Base-by-base conservation (phyloP, 2,113 vertebrate genomes). In the Leptocoma aspasia region DNA sequence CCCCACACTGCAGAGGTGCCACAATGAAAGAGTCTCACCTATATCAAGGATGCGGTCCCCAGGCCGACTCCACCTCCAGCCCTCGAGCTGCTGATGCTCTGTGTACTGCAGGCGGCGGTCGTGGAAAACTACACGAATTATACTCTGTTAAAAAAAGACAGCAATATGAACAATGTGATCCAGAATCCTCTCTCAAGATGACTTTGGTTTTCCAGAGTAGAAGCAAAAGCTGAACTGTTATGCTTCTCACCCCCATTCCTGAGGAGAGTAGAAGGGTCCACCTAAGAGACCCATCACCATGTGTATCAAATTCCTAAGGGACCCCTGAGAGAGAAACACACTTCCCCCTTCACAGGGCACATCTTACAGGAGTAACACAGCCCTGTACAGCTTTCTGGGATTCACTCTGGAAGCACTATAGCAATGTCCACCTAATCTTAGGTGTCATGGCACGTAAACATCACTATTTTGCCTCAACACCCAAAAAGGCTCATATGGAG, bases 41-140 rank as follows among this genome's bases (percentile, higher is more conserved):
- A 99, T 97, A 82, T 99, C 99, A 56, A 99, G 97, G 94, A 99
- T 99, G 17, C 99, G 98, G 92, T 99, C 99, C 64, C 99, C 99
- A 1, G 99, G 99, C n/a, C 99, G 95, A 95, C 98, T 99, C 99
- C 99, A 99, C 82, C 98, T 98, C 99, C 99, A 99, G 68, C 99
- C 98, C 93, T 99, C 99, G 16, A 99, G 97, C 98, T 99, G 99
- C 94, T 99, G 99, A 90, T 99, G 99, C 94, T 99, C 99, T 4
- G 98, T 98, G 71, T 99, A 99, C 96, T 99, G 99, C 93, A 99
- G 97, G 5, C 99, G 98, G 10, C 99, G 98, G 86, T 99, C 99
- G 4, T 99, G 99, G 95, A 99, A 99, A 95, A 99, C 98, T 52
- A 99, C 99, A 1, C 99, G 98, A 82, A 99, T 98, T 70, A 98